Evolutionary conservation across 2,888 invertebrate genomes (phyloP), one percentile per base, ranked within the genome.

Genomic region (Oxycera nigricornis): DNA sequence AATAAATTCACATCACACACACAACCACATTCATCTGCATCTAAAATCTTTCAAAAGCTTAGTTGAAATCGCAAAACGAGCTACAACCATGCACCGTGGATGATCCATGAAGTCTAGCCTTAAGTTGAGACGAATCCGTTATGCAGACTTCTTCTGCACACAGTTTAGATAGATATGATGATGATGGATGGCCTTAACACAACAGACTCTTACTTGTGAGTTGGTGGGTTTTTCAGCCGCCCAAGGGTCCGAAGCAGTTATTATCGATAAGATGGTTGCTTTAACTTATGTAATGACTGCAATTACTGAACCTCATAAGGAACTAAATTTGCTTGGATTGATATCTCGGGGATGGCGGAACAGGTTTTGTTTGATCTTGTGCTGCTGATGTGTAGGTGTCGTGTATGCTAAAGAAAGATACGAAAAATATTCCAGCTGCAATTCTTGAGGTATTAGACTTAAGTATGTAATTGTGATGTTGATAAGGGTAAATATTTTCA

Each of bases 201-300:
- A 17, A 46, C 3, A 46, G 17, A 11, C 14, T 46, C 14, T 46
- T 46, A 14, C 46, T 7, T 7, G 14, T 7, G 46, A n/a, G 46
- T n/a, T 46, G 46, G 46, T 3, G 17, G 6, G 4, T 46, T 46
- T 46, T 3, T 46, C 4, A 11, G 46, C 11, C 6, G 59, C 11
- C 24, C 22, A 11, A 59, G 59, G 59, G 59, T 30, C n/a, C 17
- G 26, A 9, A 59, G 30, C 30, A 59, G 30, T 20, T 59, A 59
- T 59, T 20, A 28, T 28, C 59, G 59, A 59, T 59, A 6, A 26
- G 59, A 59, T 28, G 30, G n/a, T n/a, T 28, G 6, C 59, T 59
- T 30, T 20, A 30, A 24, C 59, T 59, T 59, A 59, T 59, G 59
- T 55, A 59, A 59, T 59, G n/a, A n/a, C 28, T 28, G 30, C 59